Conservation (phyloP, 2,113 vertebrate genomes). For the Lutjanus erythropterus region DNA sequence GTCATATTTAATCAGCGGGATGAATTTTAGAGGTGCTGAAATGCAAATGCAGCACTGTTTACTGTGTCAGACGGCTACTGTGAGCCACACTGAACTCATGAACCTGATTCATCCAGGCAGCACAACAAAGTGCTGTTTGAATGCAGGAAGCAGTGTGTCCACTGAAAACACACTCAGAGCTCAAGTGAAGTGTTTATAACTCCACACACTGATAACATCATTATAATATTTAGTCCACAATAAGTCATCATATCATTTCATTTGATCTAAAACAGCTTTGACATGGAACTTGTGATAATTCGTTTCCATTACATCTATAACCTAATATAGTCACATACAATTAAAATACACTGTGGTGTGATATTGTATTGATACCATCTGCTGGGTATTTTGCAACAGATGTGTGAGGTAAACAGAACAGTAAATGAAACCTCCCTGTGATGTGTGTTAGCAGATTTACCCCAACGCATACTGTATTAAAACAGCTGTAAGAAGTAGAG, state of each 20-base stretch:
- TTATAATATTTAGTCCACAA: neutral
- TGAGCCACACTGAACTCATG: neutral
- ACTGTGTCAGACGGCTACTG: neutral
- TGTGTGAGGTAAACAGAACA: neutral
- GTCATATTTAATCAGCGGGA: slow-evolving; percentile 35
- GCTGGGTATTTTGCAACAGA: neutral
- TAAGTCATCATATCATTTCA: neutral
- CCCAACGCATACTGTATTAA: neutral
- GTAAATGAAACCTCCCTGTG: neutral
- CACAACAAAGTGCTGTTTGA: neutral
- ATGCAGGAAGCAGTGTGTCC: neutral
- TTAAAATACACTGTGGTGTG: neutral
- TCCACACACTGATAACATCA: neutral
- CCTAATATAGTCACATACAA: neutral
- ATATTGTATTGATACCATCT: neutral
- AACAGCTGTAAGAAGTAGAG: too few species aligned
- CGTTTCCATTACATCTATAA: neutral
- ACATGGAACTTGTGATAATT: neutral
- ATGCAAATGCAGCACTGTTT: slow-evolving; percentile 5
- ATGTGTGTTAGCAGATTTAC: neutral
- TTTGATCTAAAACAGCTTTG: neutral
- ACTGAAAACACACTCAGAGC: neutral
- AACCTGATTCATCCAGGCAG: slow-evolving; percentile 24
- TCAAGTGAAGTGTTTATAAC: neutral
- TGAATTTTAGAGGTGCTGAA: slow-evolving; percentile 17